Conservation (phyloP, 2,797 vertebrate species). For the Schizothorax lantsangensis region DNA sequence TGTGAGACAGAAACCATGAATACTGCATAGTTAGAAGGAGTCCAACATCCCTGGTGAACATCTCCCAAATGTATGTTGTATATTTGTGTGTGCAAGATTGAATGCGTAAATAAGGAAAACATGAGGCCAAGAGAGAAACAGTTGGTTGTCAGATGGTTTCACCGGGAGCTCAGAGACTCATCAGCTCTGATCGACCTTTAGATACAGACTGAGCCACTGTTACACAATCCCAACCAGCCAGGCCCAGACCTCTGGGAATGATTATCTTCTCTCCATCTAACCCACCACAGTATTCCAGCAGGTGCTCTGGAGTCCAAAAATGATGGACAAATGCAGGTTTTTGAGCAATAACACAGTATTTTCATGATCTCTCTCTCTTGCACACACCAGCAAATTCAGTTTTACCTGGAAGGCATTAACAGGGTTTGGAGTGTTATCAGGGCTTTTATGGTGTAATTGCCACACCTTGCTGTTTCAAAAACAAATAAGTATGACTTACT, state of each 20-base stretch:
- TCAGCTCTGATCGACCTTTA: slow-evolving; percentile 22
- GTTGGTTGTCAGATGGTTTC: neutral
- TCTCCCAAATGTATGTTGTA: slow-evolving; percentile 46
- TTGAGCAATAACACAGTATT: neutral
- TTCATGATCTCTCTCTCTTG: neutral
- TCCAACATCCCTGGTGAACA: neutral
- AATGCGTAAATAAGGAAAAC: slow-evolving; percentile 55
- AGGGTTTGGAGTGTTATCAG: slow-evolving; percentile 22
- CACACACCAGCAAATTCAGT: neutral
- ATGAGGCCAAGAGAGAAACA: slow-evolving; percentile 24
- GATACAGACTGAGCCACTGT: slow-evolving; percentile 1
- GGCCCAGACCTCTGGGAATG: neutral
- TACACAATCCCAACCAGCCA: slow-evolving; percentile 16
- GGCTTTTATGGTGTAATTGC: slow-evolving; percentile 23
- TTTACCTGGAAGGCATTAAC: slow-evolving; percentile 23
- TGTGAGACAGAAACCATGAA: slow-evolving; percentile 19
- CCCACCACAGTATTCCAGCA: slow-evolving; percentile 11
- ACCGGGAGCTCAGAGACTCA: slow-evolving; percentile 23
- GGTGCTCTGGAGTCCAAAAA: slow-evolving; percentile 21
- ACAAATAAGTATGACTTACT: neutral
- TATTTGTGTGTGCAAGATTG: slow-evolving; percentile 63
- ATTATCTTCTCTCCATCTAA: neutral
- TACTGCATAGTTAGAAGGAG: slow-evolving; percentile 32
- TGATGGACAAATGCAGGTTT: neutral
- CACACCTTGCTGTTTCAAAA: slow-evolving; percentile 26